These are phyloP conservation scores for Rhombomys opimus DNA, from an alignment of 2,113 vertebrate species.

Conservation along the genomic window DNA sequence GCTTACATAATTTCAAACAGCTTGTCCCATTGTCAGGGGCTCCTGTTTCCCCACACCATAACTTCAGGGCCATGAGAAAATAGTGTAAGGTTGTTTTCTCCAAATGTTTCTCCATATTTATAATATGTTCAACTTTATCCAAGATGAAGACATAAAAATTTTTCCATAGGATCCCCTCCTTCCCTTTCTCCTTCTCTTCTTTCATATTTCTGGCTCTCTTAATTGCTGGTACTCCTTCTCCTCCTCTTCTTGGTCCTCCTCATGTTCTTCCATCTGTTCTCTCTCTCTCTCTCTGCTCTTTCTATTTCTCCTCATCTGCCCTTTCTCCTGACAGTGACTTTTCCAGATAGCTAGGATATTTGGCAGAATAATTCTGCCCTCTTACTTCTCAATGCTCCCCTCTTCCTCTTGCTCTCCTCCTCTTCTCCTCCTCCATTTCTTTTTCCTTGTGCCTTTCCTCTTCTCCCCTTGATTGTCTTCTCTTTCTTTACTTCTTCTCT, in stretches of 20 bases:
- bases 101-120: not conserved
- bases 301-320: not conserved
- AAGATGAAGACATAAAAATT: not conserved
- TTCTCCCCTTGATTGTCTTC: not conserved
- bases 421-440: too few species aligned
- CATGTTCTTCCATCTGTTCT: not conserved
- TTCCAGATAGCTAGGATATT: not conserved
- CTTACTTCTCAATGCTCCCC: rapidly evolving
- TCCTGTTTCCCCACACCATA: not conserved
- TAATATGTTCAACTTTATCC: not conserved
- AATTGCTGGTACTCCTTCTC: not conserved
- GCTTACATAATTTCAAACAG: not conserved
- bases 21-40: not conserved
- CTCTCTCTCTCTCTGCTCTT: not conserved
- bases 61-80: not conserved
- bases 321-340: not conserved
- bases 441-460: not conserved
- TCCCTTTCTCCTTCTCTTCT: rapidly evolving
- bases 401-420: not conserved
- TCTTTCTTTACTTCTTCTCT: rapidly evolving
- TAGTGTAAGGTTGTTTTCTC: not conserved
- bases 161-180: not conserved
- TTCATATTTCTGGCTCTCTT: not conserved
- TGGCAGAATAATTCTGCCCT: not conserved
- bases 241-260: not conserved